phyloP scores from a whole-genome alignment of 2,888 invertebrate genomes.

The Heteromyza rotundicornis region DNA sequence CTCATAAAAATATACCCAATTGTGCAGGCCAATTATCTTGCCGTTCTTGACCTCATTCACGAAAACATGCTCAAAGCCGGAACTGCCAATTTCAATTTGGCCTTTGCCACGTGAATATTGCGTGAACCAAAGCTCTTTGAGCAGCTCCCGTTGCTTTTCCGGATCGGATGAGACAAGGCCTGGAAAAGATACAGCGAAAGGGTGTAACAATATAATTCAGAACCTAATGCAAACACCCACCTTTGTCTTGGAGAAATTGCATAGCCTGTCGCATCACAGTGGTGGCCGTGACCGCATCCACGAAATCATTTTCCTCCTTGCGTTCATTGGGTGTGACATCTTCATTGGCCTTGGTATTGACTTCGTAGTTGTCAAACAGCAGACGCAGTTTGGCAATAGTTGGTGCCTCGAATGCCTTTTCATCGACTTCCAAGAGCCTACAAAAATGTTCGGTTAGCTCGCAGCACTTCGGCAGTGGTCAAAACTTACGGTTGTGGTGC shows the following conservation, averaged over 20 bases:
- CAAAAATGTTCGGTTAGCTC: neutral
- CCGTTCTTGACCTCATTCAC: slow-evolving; percentile 83
- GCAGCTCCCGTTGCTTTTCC: slow-evolving; percentile 73
- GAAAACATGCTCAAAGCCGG: slow-evolving; percentile 93
- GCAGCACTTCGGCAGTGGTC: no score
- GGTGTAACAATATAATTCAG: neutral
- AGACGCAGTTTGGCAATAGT: slow-evolving; percentile 77
- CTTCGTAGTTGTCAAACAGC: slow-evolving; percentile 86
- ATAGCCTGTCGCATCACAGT: slow-evolving; percentile 74
- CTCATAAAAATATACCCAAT: slow-evolving; percentile 85
- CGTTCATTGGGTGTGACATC: slow-evolving; percentile 76
- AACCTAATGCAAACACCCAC: slow-evolving; percentile 46
- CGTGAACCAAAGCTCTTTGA: slow-evolving; percentile 80
- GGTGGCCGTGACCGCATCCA: slow-evolving; percentile 79
- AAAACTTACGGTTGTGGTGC: slow-evolving; percentile 76
- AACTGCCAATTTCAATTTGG: slow-evolving; percentile 82
- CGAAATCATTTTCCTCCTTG: slow-evolving; percentile 78
- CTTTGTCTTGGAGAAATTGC: slow-evolving; percentile 67
- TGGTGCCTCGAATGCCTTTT: slow-evolving; percentile 66
- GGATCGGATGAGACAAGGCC: slow-evolving; percentile 71
- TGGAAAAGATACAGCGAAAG: slow-evolving; percentile 41
- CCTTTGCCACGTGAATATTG: slow-evolving; percentile 82
- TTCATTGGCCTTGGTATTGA: slow-evolving; percentile 76
- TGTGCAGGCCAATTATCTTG: slow-evolving; percentile 84
- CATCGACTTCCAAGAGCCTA: slow-evolving; percentile 73